Evolutionary conservation across 64 coral and sea anemone species (phyloP), one percentile per base, ranked within the genome.

Genomic region (Acropora tenuis): DNA sequence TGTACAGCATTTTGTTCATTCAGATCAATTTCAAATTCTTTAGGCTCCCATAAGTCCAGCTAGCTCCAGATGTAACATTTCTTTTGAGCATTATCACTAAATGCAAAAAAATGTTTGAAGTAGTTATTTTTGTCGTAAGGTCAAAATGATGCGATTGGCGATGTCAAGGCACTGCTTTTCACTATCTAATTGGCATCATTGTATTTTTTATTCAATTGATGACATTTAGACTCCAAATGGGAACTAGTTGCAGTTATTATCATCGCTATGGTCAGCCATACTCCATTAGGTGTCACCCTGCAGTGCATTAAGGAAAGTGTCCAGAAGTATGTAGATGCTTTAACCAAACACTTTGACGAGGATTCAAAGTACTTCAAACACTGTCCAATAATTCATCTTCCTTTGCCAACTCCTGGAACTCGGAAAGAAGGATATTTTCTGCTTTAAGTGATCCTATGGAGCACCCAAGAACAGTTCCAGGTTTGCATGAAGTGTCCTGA

Each of bases 401-500:
- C 79, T 15, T 63, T 81, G 58, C 79, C 79, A 61, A 2, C 53
- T 81, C 79, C 55, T 42, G 53, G 41, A 2, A 6, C 53, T 2
- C 55, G 16, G 40, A 81, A 61, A 81, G 53, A 57, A 81, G 9
- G 1, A 11, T 81, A 43, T 63, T 81, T 81, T 53, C 3, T 60
- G 41, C 53, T 52, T 43, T 61, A 81, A 20, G 8, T 81, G 57
- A 43, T 81, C 5, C 6, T 81, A 15, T 81, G 83, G 83, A 86
- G 66, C 16, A 65, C 83, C 45, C 43, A 86, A 74, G 83, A 86
- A 30, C 83, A 86, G 18, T 86, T 86, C 19, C 6, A 55, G 2
- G 47, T 86, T 86, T 30, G 4, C 18, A 47, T 86, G 0, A 49
- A 41, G 19, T 86, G 83, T 86, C 83, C 83, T 0, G 8, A 71